Base-by-base conservation (phyloP, 2,113 vertebrate species). In the Tychaedon coryphoeus region DNA sequence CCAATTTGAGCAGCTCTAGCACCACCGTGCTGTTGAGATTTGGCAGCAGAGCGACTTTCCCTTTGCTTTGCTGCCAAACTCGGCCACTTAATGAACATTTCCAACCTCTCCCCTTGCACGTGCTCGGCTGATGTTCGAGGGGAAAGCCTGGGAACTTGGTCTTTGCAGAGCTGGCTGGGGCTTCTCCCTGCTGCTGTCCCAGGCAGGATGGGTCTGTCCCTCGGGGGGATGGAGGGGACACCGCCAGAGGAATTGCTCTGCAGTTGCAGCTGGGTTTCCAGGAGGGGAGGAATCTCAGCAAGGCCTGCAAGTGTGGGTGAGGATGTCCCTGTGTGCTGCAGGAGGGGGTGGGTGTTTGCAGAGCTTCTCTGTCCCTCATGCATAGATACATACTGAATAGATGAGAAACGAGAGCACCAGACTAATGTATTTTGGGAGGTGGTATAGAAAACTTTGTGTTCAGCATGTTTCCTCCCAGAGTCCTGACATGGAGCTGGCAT, bases 1-100 rank as follows among this genome's bases (percentile, higher is more conserved):
- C 86, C 91, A 91, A 33, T 80, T 14, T 33, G 93, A 92, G 94
- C 86, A 65, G 75, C 96, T 92, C 58, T 88, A 96, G 86, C 90
- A 95, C 92, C 87, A 93, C 95, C 24, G 19, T 90, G 78, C 90
- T 94, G 93, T 20, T 92, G 90, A 88, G 91, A 90, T 62, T 94
- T 95, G 96, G 90, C 92, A 94, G 71, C 71, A 62, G 82, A 76
- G 74, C 1, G 82, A 83, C 88, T 96, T 92, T 92, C 66, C 4
- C 81, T 96, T 91, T 9, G 2, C 89, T 92, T 90, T 28, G 71
- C 90, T 96, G 96, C 95, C 93, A 90, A 70, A 66, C 51, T 90
- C 2, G 6, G 82, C 90, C 75, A 79, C 92, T 94, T 88, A 54
- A 82, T 73, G 92, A 93, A 76, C 78, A 26, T 88, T 83, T 88